phyloP scores from a whole-genome alignment of 2,113 vertebrate species.

The Macrotus californicus region DNA sequence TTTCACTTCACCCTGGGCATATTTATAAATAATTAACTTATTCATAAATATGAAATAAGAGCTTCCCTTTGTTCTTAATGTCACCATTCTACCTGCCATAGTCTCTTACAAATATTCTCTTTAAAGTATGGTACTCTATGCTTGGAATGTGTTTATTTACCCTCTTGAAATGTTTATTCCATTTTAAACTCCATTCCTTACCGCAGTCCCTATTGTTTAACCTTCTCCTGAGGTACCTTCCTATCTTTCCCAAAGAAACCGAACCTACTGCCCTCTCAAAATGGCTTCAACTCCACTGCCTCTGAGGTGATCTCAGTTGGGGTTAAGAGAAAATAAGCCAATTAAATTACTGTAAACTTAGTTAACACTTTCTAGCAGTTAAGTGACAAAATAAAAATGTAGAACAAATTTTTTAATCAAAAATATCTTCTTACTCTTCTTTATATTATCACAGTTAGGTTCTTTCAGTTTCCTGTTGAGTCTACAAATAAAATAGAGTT shows the following conservation, averaged over 20 bases:
- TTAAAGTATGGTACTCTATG: not conserved
- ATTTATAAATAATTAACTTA: not conserved
- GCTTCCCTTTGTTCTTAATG: not conserved
- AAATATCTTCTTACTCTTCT: not conserved
- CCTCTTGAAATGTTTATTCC: constrained; percentile 6
- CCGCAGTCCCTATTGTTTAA: not conserved
- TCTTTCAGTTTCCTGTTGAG: not conserved
- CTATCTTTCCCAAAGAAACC: not conserved
- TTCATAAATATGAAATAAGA: constrained; percentile 8
- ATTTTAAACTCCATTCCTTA: constrained; percentile 23
- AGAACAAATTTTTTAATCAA: not conserved
- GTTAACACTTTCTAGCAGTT: not conserved
- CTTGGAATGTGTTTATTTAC: not conserved
- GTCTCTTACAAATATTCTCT: not conserved
- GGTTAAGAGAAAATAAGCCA: not conserved
- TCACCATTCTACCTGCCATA: not conserved
- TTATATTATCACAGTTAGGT: not conserved
- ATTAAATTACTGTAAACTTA: constrained; percentile 5
- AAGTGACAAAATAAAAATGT: constrained; percentile 11
- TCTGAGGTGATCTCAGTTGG: not conserved
- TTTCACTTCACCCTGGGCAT: not conserved
- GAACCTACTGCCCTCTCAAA: not conserved
- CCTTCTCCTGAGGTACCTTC: not conserved
- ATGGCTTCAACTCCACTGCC: not conserved
- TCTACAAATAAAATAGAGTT: not conserved